Evolutionary conservation across 2,797 vertebrate species (phyloP).

Genomic region (Australoheros facetus): DNA sequence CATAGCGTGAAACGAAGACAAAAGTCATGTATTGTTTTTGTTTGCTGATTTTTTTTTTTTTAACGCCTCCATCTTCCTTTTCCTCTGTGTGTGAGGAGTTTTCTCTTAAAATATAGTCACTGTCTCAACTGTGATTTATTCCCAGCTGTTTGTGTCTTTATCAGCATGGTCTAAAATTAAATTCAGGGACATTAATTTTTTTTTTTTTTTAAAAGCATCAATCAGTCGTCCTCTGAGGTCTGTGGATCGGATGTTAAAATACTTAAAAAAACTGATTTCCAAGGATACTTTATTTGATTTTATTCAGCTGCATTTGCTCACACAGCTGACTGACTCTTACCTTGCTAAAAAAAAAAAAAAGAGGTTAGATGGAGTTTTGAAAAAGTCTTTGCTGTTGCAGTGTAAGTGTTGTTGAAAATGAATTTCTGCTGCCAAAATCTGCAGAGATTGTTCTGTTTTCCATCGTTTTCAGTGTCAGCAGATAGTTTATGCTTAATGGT

Average conservation of each 20-base stretch:
- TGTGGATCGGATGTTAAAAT: background rate
- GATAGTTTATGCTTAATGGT: conserved; percentile 22
- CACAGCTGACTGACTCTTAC: background rate
- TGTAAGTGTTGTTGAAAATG: background rate
- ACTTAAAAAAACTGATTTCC: background rate
- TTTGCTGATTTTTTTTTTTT: conserved; percentile 7
- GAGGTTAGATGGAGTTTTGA: background rate
- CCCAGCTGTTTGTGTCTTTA: background rate
- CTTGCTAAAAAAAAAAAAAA: background rate
- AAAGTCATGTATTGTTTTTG: conserved; percentile 41
- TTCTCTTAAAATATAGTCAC: background rate
- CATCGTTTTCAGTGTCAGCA: conserved; percentile 20
- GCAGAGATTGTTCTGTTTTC: background rate
- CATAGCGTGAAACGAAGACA: conserved; percentile 10
- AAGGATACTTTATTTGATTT: background rate
- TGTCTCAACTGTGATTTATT: conserved; percentile 28
- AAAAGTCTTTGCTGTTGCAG: background rate
- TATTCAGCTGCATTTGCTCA: background rate
- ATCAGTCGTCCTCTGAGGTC: background rate
- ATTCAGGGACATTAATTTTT: background rate
- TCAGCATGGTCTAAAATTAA: conserved; percentile 15
- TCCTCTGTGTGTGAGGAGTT: background rate
- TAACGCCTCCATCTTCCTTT: background rate
- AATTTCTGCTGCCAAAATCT: background rate
- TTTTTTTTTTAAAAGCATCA: background rate